These are phyloP conservation scores for Aldabrachelys gigantea DNA, from an alignment of 2,113 vertebrate genomes.

Conservation along the genomic window DNA sequence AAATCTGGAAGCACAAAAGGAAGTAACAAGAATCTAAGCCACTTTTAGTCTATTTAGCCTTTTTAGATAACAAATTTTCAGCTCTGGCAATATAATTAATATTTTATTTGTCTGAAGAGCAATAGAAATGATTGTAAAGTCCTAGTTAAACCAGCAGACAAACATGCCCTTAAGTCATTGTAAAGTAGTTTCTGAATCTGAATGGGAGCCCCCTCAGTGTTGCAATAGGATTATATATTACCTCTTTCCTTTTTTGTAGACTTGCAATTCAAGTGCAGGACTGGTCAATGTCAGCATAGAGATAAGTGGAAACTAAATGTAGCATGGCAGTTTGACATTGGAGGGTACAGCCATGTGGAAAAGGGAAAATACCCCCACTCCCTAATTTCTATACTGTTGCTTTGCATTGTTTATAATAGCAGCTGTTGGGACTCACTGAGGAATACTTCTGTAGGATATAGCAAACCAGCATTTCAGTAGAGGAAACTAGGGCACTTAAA, in stretches of 20 bases:
- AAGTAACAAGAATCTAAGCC: not conserved
- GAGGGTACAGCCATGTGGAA: not conserved
- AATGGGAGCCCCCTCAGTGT: not conserved
- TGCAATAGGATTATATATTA: not conserved
- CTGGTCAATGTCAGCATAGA: not conserved
- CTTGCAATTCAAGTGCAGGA: not conserved
- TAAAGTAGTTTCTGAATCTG: not conserved
- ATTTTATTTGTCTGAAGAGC: not conserved
- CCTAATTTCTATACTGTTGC: not conserved
- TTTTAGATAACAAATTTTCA: not conserved
- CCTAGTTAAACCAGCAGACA: not conserved
- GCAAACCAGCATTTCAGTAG: not conserved
- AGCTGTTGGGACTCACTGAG: not conserved
- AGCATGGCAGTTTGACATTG: not conserved
- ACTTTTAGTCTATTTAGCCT: not conserved
- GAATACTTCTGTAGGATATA: not conserved
- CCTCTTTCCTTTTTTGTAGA: not conserved
- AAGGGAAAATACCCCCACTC: too few relatives aligned
- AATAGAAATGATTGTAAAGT: not conserved
- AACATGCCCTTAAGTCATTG: not conserved
- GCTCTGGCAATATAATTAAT: not conserved
- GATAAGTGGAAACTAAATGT: not conserved
- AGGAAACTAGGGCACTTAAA: not conserved
- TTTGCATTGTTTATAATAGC: not conserved
- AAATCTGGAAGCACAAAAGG: not conserved